Base-by-base conservation (phyloP, 1,140 invertebrate species). In the Listronotus bonariensis region DNA sequence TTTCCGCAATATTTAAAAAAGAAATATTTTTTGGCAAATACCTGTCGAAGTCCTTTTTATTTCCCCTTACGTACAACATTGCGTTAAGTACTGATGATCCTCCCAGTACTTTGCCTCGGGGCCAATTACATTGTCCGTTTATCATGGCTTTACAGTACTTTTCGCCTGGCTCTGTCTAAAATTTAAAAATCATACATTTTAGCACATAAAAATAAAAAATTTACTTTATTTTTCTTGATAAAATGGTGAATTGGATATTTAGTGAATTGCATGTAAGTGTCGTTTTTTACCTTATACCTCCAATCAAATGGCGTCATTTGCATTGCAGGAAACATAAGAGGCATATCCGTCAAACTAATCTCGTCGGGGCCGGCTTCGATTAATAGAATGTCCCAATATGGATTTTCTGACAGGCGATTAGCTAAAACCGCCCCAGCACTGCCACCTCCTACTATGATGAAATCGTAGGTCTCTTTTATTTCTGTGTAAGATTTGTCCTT, bases 41-140 rank as follows among this genome's bases (percentile, higher is more conserved):
- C 12, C 84, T 62, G 76, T 98, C 92, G 73, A 88, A 98, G 76
- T 98, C 95, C 1, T 87, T 82, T 56, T 87, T 85, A 80, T 97
- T 96, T 0, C 96, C 96, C 58, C 96, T 81, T 2, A 97, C 88
- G 77, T 97, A 97, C 0, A 96, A 84, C 95, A 98, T 93, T 0
- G 91, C 92, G 68, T 93, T 94, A 0, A 93, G 78, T 0, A 92
- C 91, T 6, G 88, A 89, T 1, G 91, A 94, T 0, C 96, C 96
- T 0, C 95, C 95, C 6, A 93, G 75, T 1, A 92, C 86, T 80
- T 93, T 92, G 42, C 92, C 92, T 53, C 91, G 84, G 0, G 91
- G 92, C 92, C 91, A 93, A 64, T 87, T 88, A 74, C 91, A 92
- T 20, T 90, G 81, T 34, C 48, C 58, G 26, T 70, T 55, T 48